These are phyloP conservation scores for Druon quercuslanigerum DNA, from an alignment of 1,140 invertebrate species.

Conservation along the genomic window DNA sequence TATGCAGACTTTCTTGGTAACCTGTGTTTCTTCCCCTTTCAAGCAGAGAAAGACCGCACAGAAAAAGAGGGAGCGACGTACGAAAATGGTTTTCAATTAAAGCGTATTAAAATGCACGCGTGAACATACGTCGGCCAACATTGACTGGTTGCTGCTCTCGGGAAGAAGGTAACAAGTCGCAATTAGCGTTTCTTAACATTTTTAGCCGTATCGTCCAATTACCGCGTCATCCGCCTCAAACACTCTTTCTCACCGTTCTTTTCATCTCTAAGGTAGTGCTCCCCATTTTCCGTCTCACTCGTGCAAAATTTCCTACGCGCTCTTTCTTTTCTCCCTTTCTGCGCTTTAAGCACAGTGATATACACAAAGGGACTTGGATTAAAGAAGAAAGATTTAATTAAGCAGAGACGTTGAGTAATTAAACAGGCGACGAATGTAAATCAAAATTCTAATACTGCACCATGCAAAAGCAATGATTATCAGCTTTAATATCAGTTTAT, in stretches of 20 bases:
- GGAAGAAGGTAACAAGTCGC: neutral
- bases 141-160: neutral
- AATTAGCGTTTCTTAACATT: neutral
- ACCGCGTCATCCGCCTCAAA: neutral
- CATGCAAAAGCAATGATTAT: neutral
- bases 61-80: neutral
- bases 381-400: constrained; percentile 20
- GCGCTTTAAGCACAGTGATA: neutral
- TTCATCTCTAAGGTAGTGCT: neutral
- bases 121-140: too few relatives aligned
- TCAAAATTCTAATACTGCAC: neutral
- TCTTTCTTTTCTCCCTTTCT: neutral
- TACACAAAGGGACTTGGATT: neutral
- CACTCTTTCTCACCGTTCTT: neutral
- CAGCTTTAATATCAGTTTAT: neutral
- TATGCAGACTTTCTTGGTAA: neutral
- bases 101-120: too few relatives aligned
- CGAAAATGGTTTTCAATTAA: neutral
- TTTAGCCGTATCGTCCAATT: neutral
- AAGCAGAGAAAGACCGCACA: neutral
- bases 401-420: constrained; percentile 5
- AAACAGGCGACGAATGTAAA: neutral
- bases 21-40: neutral
- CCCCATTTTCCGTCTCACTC: neutral
- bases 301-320: neutral